Evolutionary conservation across 2,797 vertebrate genomes (phyloP).

Genomic region (Poeciliopsis gracilis): DNA sequence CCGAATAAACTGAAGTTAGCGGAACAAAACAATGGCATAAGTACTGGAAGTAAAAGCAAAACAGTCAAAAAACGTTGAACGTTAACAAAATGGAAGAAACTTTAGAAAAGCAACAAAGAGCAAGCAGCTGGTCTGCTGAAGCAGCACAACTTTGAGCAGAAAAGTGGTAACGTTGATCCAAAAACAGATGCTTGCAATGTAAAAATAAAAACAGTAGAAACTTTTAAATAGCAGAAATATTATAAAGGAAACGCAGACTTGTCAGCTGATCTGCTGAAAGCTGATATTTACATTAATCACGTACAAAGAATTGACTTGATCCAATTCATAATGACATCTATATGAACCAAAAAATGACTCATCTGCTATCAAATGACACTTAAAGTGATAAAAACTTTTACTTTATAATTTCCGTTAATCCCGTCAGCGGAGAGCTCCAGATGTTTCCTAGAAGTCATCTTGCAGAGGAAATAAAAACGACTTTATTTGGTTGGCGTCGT

Average conservation of each 20-base stretch:
- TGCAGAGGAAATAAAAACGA: not conserved
- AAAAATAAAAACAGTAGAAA: too few species aligned
- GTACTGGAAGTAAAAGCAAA: not conserved
- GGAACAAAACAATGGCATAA: not conserved
- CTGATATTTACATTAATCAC: not conserved
- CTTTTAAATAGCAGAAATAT: too few species aligned
- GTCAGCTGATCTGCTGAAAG: too few species aligned
- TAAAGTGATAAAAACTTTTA: not conserved
- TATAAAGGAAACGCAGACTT: too few species aligned
- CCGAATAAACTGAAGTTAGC: not conserved
- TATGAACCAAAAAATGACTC: not conserved
- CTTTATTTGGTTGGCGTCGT: not conserved
- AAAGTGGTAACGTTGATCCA: too few species aligned
- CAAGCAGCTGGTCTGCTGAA: too few species aligned
- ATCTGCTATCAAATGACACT: not conserved
- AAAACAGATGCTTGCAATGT: too few species aligned
- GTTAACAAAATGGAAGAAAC: not conserved
- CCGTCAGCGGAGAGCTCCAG: not conserved
- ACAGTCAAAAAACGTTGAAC: not conserved
- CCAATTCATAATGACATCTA: not conserved
- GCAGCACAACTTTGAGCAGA: too few species aligned
- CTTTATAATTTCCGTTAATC: not conserved
- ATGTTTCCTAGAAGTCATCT: not conserved
- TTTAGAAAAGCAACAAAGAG: not conserved
- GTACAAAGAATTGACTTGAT: not conserved